Evolutionary conservation across 2,797 vertebrate genomes (phyloP).

Genomic region (Hemitrygon akajei): DNA sequence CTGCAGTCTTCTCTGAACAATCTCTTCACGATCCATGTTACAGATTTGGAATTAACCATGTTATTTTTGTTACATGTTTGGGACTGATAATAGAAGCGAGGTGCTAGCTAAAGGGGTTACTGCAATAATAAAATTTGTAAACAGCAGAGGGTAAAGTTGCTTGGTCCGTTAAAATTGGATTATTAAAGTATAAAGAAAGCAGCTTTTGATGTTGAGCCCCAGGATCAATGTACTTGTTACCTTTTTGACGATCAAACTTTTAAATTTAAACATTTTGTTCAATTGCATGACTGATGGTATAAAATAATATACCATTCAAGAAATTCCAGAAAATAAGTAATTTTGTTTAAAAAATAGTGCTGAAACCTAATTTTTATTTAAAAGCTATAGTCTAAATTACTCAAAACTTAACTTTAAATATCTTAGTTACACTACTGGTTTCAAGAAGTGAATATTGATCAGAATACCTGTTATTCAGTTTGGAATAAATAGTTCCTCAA

Average conservation of each 20-base stretch:
- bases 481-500: not conserved
- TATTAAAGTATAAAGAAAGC: not conserved
- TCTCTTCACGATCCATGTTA: not conserved
- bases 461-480: not conserved
- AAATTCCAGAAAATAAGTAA: constrained; percentile 1
- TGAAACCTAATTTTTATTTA: not conserved
- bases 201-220: not conserved
- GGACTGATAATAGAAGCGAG: constrained; percentile 7
- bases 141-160: not conserved
- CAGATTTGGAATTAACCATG: not conserved
- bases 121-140: constrained; percentile 20
- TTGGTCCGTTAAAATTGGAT: not conserved
- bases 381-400: not conserved
- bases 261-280: not conserved
- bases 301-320: not conserved
- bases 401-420: not conserved
- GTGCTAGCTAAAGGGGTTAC: constrained; percentile 10
- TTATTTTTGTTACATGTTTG: not conserved
- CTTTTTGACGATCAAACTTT: not conserved
- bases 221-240: not conserved
- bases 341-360: not conserved
- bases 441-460: not conserved
- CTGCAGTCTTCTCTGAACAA: not conserved
- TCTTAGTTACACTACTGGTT: not conserved
- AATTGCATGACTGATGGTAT: not conserved